A percentile compares a stretch with the other conserved stretches of the same genome.
Evolutionary conservation across 1,140 invertebrate species (phyloP).

Genomic region (Watersipora subatra): DNA sequence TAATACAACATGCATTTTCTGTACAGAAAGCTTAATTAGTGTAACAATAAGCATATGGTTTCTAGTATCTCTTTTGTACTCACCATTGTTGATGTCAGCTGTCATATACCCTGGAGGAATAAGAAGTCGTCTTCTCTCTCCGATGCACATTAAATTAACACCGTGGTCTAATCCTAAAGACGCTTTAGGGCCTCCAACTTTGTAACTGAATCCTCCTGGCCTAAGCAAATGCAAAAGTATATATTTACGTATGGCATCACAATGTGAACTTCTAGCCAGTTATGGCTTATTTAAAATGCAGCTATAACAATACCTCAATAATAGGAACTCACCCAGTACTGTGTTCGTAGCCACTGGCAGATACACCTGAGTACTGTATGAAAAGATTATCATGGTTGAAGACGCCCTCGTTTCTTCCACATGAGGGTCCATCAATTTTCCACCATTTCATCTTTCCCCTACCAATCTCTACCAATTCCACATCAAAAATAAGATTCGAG

Average conservation of each 20-base stretch:
- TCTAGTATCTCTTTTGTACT: not conserved
- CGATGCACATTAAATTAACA: constrained; percentile 78
- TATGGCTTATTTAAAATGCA: too few species aligned
- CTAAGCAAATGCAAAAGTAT: too few species aligned
- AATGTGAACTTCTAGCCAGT: too few species aligned
- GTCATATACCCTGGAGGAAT: constrained; percentile 79
- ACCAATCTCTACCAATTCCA: not conserved
- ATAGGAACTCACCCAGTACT: not conserved
- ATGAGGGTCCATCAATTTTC: constrained; percentile 1
- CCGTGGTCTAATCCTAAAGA: constrained; percentile 74
- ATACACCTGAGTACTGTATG: not conserved
- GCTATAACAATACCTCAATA: too few species aligned
- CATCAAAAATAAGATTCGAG: not conserved
- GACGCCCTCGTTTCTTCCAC: not conserved
- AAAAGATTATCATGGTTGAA: not conserved
- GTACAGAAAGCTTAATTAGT: not conserved
- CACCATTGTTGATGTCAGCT: constrained; percentile 49
- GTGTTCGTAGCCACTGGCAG: not conserved
- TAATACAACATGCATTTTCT: not conserved
- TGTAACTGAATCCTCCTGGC: not conserved
- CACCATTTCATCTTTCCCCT: not conserved
- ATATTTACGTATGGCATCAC: too few species aligned
- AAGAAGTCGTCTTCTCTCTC: constrained; percentile 75
- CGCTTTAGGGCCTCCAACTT: not conserved
- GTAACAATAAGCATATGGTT: not conserved